Base-by-base conservation (phyloP, 2,888 invertebrate genomes). In the Homarus gammarus region DNA sequence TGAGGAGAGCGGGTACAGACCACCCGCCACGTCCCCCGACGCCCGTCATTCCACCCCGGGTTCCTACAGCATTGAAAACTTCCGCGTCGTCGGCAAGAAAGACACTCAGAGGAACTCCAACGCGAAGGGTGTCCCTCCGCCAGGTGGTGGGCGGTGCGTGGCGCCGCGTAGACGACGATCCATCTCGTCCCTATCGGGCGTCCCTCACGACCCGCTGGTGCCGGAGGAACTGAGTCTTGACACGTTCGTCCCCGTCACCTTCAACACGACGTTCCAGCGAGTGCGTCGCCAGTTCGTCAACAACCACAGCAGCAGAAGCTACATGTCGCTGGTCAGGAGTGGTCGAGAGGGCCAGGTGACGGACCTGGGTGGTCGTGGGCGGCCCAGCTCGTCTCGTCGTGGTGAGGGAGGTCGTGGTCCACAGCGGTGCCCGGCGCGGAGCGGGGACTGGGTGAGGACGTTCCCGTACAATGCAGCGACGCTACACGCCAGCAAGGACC, bases 391-490 rank as follows among this genome's bases (percentile, higher is more conserved):
- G 8, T 44, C 79, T 18, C 31, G 87, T 0, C 31, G 77, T 22
- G 64, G 73, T 12, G 64, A 56, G 12, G 36, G 49, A 10, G 44
- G 73, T 49, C 78, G 83, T 6, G 56, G 84, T 5, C 78, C 56
- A 2, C 84, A 61, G 27, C 78, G 84, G 33, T 85, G 84, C 31
- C 89, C 89, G 36, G 81, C 84, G 10, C 61, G 84, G 27, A 96
- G 96, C 91, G 97, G 97, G 0, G 96, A 96, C 68, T 97, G 97
- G 96, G 95, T 96, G 72, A 94, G 97, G 92, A 95, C 97, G 89
- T 97, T 96, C 94, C 97, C 97, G 0, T 94, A 95, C 92, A 93
- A 93, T 93, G 93, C 92, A 91, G 93, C 92, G 68, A 93, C 93
- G 6, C 84, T 82, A 92, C 90, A 89, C 75, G 92, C 92, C 8